Conservation (phyloP, 2,797 vertebrate genomes). For the Sebastes steindachneri region DNA sequence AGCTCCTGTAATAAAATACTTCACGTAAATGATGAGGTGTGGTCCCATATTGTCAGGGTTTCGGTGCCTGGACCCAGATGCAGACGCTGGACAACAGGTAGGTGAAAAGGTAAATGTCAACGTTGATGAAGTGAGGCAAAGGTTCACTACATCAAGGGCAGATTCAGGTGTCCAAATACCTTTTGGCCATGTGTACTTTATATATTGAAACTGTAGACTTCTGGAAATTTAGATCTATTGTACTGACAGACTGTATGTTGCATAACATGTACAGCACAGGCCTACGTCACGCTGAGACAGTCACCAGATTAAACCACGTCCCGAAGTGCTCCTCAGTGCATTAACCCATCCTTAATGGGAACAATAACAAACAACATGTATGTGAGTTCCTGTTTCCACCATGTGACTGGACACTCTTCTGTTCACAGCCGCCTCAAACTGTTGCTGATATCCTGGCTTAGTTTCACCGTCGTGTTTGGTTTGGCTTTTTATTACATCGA, state of each 20-base stretch:
- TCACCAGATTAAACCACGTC: slow-evolving; percentile 5
- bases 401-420: slow-evolving; percentile 15
- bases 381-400: slow-evolving; percentile 54
- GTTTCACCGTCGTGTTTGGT: slow-evolving; percentile 45
- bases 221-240: neutral
- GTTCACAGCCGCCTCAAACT: slow-evolving; percentile 20
- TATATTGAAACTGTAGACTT: neutral
- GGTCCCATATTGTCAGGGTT: too few species aligned
- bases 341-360: slow-evolving; percentile 42
- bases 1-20: too few species aligned
- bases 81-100: too few species aligned
- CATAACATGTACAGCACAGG: neutral
- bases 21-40: too few species aligned
- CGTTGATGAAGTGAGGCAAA: neutral
- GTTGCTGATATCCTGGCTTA: slow-evolving; percentile 22
- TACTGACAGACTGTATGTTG: neutral
- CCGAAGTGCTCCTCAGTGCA: slow-evolving; percentile 45
- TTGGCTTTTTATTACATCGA: slow-evolving; percentile 38
- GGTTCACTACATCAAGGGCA: too few species aligned
- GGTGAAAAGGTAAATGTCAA: neutral
- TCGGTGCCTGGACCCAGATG: too few species aligned
- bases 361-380: slow-evolving; percentile 45
- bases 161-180: too few species aligned
- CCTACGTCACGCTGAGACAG: slow-evolving; percentile 9
- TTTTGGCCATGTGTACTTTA: neutral